phyloP scores from a whole-genome alignment of 2,888 invertebrate species.

The Rhorus exstirpatorius region DNA sequence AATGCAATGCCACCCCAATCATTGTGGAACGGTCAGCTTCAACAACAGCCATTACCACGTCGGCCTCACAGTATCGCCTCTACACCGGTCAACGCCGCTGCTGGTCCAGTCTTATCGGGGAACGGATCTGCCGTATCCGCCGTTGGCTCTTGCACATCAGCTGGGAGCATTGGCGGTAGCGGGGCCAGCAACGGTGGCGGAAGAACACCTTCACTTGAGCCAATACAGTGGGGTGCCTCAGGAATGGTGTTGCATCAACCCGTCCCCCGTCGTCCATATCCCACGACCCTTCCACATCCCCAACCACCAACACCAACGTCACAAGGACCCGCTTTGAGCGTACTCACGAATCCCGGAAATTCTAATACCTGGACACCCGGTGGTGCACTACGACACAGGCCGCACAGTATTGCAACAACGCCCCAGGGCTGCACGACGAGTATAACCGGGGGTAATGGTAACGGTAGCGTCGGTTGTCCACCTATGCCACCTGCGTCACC shows the following conservation, averaged over 20 bases:
- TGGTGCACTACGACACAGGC: constrained; percentile 79
- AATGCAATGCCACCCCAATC: constrained; percentile 83
- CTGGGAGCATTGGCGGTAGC: constrained; percentile 54
- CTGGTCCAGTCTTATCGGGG: constrained; percentile 73
- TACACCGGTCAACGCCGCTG: constrained; percentile 81
- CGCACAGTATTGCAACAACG: constrained; percentile 84
- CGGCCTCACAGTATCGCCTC: constrained; percentile 90
- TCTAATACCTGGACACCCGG: constrained; percentile 83
- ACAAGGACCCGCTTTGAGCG: constrained; percentile 78
- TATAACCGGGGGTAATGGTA: constrained; percentile 73
- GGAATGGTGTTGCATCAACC: constrained; percentile 85
- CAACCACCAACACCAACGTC: constrained; percentile 87
- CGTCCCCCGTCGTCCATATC: constrained; percentile 83
- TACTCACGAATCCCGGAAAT: constrained; percentile 80
- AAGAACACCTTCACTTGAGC: constrained; percentile 80
- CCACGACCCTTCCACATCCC: constrained; percentile 87
- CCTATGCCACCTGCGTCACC: constrained; percentile 84
- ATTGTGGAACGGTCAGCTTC: constrained; percentile 83
- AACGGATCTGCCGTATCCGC: constrained; percentile 51
- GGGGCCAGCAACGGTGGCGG: constrained; percentile 43
- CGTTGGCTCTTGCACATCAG: constrained; percentile 74
- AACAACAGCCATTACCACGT: constrained; percentile 83
- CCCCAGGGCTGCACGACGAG: constrained; percentile 76
- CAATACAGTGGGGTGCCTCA: constrained; percentile 84
- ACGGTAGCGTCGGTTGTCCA: constrained; percentile 33